Conservation (phyloP, 2,113 vertebrate species). For the Thymallus thymallus region DNA sequence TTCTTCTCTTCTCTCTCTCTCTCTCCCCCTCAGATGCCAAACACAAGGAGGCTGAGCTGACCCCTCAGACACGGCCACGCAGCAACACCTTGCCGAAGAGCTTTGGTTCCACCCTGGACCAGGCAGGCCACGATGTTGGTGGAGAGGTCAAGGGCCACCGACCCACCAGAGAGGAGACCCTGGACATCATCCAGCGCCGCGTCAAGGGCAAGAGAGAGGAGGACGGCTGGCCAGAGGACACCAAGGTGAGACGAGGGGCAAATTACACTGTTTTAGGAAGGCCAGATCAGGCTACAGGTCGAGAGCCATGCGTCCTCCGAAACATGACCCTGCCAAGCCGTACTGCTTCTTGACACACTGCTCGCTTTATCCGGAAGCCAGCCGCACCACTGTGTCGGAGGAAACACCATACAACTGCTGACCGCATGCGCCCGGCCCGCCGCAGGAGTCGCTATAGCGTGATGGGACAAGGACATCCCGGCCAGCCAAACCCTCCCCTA, state of each 20-base stretch:
- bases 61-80: constrained; percentile 86
- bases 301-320: too few relatives aligned
- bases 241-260: constrained; percentile 76
- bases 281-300: too few relatives aligned
- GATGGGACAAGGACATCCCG: too few relatives aligned
- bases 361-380: too few relatives aligned
- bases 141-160: constrained; percentile 72
- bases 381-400: too few relatives aligned
- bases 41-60: constrained; percentile 89
- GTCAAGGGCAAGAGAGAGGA: constrained; percentile 88
- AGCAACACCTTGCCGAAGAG: constrained; percentile 98
- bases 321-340: too few relatives aligned
- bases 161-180: constrained; percentile 85
- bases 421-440: too few relatives aligned
- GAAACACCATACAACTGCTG: too few relatives aligned
- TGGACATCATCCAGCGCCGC: constrained; percentile 87
- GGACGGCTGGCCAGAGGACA: constrained; percentile 89
- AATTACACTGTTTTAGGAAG: too few relatives aligned
- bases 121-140: constrained; percentile 73
- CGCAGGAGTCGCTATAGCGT: too few relatives aligned
- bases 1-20: not conserved
- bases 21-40: constrained; percentile 80
- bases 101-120: constrained; percentile 94
- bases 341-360: too few relatives aligned
- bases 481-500: too few relatives aligned